Evolutionary conservation across 2,888 invertebrate species (phyloP), one percentile per base, ranked within the genome.

Genomic region (Lasioglossum vierecki): DNA sequence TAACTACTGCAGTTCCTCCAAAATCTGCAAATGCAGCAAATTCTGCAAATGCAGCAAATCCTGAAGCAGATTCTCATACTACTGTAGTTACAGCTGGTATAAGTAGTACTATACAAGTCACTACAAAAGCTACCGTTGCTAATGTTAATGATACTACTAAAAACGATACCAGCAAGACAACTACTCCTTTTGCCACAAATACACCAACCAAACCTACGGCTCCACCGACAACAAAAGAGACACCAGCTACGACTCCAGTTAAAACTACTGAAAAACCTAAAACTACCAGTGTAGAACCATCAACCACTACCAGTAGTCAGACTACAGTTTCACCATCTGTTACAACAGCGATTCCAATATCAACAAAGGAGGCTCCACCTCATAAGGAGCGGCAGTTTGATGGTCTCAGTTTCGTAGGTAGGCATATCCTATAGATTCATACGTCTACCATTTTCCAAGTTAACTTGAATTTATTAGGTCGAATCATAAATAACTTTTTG

Each of bases 401-500:
- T 94, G 97, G 97, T 3, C 96, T 97, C 1, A 98, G 97, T 91
- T 98, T 98, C 94, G 96, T 98, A 87, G 92, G 92, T 92, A 85
- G 18, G 80, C 83, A 66, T 49, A 53, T 35, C 9, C 57, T 4
- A 8, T 46, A 15, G 6, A 66, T 35, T 35, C 22, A 13, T 44
- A 53, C 41, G 1, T 2, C 11, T 30, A 60, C 4, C 26, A 70
- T 49, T 68, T 44, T 26, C 26, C 26, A 15, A 41, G 6, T 6
- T 13, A 41, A 1, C 8, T 49, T 18, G 35, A 35, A 30, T 35
- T 3, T 44, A 44, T 44, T 44, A 44, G 13, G 44, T 44, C 44
- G 13, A 44, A 0, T 44, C 44, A 4, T 11, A 44, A 44, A 44
- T 11, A 3, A 44, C 44, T 3, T 44, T 11, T 30, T 30, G 30